These are phyloP conservation scores for Cheilosia scutellata DNA, from an alignment of 2,888 invertebrate species.

Conservation along the genomic window DNA sequence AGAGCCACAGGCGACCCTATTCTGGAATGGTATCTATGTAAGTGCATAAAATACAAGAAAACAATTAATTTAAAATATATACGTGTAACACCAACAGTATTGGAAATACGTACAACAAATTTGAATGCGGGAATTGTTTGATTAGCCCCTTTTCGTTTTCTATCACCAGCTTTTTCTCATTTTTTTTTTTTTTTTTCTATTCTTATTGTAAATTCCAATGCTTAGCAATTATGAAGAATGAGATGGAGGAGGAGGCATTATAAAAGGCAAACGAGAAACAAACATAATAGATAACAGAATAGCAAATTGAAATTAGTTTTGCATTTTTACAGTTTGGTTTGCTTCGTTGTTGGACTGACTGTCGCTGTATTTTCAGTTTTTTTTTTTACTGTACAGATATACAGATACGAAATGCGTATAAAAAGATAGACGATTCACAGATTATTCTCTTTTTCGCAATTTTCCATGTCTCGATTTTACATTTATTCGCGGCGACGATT, in stretches of 20 bases:
- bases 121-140: constrained; percentile 28
- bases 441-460: constrained; percentile 16
- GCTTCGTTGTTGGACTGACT: constrained; percentile 61
- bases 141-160: constrained; percentile 17
- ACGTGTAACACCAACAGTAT: background rate
- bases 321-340: constrained; percentile 47
- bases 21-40: background rate
- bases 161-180: background rate
- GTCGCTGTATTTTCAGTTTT: constrained; percentile 19
- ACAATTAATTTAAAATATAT: background rate
- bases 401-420: background rate
- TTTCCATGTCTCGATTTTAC: constrained; percentile 47
- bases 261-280: constrained; percentile 45
- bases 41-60: no score
- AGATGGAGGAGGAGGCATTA: constrained; percentile 7
- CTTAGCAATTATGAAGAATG: background rate
- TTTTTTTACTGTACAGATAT: constrained; percentile 27
- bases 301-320: constrained; percentile 61
- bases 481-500: constrained; percentile 34
- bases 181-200: constrained; percentile 18
- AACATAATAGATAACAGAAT: constrained; percentile 56
- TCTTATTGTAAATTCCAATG: constrained; percentile 47
- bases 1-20: background rate
- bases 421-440: background rate
- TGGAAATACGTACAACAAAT: constrained; percentile 1